Evolutionary conservation across 2,888 invertebrate genomes (phyloP), one percentile per base, ranked within the genome.

Genomic region (Molorchus minor): DNA sequence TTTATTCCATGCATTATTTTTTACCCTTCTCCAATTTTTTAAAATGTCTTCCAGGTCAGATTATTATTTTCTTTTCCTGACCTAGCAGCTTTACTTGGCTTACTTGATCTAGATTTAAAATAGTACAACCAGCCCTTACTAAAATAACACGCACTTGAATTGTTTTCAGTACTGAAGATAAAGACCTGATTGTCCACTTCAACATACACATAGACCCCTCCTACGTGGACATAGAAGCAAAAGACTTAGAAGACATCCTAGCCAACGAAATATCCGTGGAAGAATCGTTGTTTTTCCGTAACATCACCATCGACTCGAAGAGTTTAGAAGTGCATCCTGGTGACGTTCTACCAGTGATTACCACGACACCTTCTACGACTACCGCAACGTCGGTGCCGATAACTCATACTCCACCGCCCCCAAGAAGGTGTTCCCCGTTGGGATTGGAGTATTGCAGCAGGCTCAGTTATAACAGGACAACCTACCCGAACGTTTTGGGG

Each of bases 151-250:
- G n/a, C n/a, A n/a, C n/a, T n/a, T n/a, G n/a, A n/a, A n/a, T n/a
- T n/a, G n/a, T n/a, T n/a, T n/a, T 33, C 77, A 90, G 89, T 21
- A 83, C 84, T 55, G 89, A 89, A 72, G 87, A 86, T 33, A 86
- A 88, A 56, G 91, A 92, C 61, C 83, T 93, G 51, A 86, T 91
- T 44, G 90, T 95, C 0, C 93, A 94, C 76, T 94, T 95, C 77
- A 93, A 93, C 75, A 84, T 94, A 52, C 88, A 90, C 53, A 92
- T 95, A 72, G 92, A 94, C 81, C 91, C 93, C 0, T 70, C 73
- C 0, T 80, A 79, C 62, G 71, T 72, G 8, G 67, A 73, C 8
- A 88, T 92, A 19, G 85, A 84, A 58, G 87, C 88, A 0, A 80
- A 83, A 0, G 90, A 91, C 68, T 84, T 93, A 12, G 80, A 85